Conservation (phyloP, 2,113 vertebrate species). For the Phainopepla nitens region DNA sequence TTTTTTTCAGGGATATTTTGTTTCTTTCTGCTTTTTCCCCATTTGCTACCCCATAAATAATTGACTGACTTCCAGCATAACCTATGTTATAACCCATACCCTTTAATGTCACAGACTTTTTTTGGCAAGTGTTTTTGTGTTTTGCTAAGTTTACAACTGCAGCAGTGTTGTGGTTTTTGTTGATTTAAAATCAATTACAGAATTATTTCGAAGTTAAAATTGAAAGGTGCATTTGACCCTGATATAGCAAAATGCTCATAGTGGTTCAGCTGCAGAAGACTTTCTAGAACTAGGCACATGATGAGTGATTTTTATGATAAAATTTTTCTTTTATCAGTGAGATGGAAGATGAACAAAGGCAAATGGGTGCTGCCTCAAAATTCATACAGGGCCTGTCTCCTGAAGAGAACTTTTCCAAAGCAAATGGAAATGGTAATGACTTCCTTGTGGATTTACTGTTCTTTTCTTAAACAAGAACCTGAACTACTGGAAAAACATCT, state of each 20-base stretch:
- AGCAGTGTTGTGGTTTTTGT: background rate
- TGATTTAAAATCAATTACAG: background rate
- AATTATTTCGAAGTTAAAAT: background rate
- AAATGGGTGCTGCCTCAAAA: background rate
- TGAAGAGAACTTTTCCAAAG: background rate
- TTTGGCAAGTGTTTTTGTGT: background rate
- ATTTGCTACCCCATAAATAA: conserved; percentile 22
- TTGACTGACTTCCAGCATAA: conserved; percentile 3
- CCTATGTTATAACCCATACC: background rate
- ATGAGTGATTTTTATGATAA: background rate
- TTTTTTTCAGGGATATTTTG: background rate
- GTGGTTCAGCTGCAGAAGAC: background rate
- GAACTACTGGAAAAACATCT: background rate
- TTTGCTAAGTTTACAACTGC: background rate
- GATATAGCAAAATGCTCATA: background rate
- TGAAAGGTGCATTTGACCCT: background rate
- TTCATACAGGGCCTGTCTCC: background rate
- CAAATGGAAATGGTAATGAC: background rate
- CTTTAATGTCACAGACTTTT: background rate
- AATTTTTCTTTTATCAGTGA: background rate
- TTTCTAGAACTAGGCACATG: background rate
- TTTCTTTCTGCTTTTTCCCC: conserved; percentile 32
- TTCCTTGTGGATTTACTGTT: background rate
- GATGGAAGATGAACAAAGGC: background rate
- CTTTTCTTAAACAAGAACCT: background rate